Evolutionary conservation across 1,140 invertebrate species (phyloP).

Genomic region (Cardiocondyla obscurior): DNA sequence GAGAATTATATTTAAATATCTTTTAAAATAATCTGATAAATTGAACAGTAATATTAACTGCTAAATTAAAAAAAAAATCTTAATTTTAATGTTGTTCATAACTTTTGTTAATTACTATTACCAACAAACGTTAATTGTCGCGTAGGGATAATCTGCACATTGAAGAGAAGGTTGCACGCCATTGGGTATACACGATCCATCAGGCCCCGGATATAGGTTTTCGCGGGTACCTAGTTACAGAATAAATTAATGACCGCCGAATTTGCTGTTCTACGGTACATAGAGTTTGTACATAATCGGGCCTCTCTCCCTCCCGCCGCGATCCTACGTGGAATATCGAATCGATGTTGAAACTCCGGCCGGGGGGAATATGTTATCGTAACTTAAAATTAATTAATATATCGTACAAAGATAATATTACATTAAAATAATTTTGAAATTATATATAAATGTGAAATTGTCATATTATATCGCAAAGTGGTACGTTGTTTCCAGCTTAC

Average conservation of each 20-base stretch:
- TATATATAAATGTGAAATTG: background rate
- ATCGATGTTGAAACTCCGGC: slow-evolving; percentile 4
- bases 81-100: background rate
- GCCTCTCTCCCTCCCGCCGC: background rate
- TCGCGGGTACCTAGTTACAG: slow-evolving; percentile 60
- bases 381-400: slow-evolving; percentile 42
- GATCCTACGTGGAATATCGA: slow-evolving; percentile 23
- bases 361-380: background rate
- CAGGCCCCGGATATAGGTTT: slow-evolving; percentile 60
- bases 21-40: background rate
- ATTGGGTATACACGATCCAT: slow-evolving; percentile 60
- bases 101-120: slow-evolving; percentile 11
- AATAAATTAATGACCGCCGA: slow-evolving; percentile 71
- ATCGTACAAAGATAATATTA: background rate
- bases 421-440: background rate
- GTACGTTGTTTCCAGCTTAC: background rate
- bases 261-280: slow-evolving; percentile 59
- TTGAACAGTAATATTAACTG: background rate
- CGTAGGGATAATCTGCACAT: background rate
- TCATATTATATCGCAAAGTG: background rate
- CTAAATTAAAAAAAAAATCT: background rate
- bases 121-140: slow-evolving; percentile 28
- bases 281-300: slow-evolving; percentile 41
- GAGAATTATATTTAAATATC: background rate
- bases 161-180: slow-evolving; percentile 35